Evolutionary conservation across 2,113 vertebrate genomes (phyloP), one percentile per base, ranked within the genome.

Genomic region (Amphiprion percula): DNA sequence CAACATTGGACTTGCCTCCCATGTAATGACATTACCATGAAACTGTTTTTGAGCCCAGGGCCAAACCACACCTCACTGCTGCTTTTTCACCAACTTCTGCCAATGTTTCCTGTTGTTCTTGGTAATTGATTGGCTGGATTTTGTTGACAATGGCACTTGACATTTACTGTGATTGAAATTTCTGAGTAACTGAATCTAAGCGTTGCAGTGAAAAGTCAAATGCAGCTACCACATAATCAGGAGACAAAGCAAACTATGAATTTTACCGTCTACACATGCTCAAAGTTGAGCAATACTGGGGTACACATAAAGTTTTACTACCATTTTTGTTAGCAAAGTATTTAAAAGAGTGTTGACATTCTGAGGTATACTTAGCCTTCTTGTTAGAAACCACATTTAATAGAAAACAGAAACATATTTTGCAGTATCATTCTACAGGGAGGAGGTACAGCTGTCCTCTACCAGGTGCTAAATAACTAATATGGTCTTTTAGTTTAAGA

Each of bases 401-500:
- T 62, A 79, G 55, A 55, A 80, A 73, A 61, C 37, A 60, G 64
- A 71, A 58, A 62, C 15, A 63, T 37, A 58, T 84, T 79, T 74
- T 86, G 69, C 84, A 77, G 83, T 79, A 44, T 91, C 74, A 49
- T 76, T 81, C 79, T 80, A 86, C 74, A 68, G 77, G 79, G 87
- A 86, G 67, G 82, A 84, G 89, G 72, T 17, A 26, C 75, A 54
- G 10, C 66, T 52, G 77, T 59, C 80, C 76, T 88, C 80, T 66
- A 77, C 82, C 85, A 89, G 90, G 91, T 92, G 92, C 91, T 93
- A 90, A 80, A 86, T 71, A 83, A 84, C 68, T 2, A 49, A 68
- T 23, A 49, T 50, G 66, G 79, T 84, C 80, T 88, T 83, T 73
- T 24, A 65, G 66, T 73, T 75, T 19, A 73, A 79, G 68, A 83